Conservation (phyloP, 2,888 invertebrate species). For the Ochropleura leucogaster region DNA sequence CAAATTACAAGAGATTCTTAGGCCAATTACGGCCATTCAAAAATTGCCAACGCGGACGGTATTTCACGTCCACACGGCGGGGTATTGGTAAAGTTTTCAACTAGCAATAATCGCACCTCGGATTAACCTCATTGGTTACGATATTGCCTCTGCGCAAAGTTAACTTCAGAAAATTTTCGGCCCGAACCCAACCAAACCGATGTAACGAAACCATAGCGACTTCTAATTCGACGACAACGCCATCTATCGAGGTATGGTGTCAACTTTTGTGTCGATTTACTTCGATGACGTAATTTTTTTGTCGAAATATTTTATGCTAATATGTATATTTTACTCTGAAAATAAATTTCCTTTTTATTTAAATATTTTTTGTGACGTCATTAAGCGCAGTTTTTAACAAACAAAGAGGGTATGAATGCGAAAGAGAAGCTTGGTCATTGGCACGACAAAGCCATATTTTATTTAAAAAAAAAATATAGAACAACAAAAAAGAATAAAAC, state of each 20-base stretch:
- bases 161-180: conserved; percentile 73
- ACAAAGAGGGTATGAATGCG: not conserved
- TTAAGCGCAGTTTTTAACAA: not conserved
- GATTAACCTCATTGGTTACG: conserved; percentile 97
- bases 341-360: not conserved
- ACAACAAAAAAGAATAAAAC: conserved; percentile 8
- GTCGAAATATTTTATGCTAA: not conserved
- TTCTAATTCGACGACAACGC: conserved; percentile 71
- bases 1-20: conserved; percentile 28
- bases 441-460: not conserved
- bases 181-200: conserved; percentile 30
- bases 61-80: conserved; percentile 89
- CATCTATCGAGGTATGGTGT: conserved; percentile 73
- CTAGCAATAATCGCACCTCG: conserved; percentile 97
- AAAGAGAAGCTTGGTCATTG: not conserved
- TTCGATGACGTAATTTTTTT: not conserved
- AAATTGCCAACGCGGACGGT: conserved; percentile 89
- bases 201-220: conserved; percentile 74
- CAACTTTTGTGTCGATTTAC: conserved; percentile 11
- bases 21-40: conserved; percentile 83
- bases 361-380: conserved; percentile 25
- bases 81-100: conserved; percentile 95
- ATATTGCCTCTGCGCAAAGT: conserved; percentile 98
- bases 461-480: not conserved
- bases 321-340: not conserved